Percentiles rank a stretch among this genome's conserved stretches.
phyloP scores from a whole-genome alignment of 2,888 invertebrate species.

The Onchidella celtica region DNA sequence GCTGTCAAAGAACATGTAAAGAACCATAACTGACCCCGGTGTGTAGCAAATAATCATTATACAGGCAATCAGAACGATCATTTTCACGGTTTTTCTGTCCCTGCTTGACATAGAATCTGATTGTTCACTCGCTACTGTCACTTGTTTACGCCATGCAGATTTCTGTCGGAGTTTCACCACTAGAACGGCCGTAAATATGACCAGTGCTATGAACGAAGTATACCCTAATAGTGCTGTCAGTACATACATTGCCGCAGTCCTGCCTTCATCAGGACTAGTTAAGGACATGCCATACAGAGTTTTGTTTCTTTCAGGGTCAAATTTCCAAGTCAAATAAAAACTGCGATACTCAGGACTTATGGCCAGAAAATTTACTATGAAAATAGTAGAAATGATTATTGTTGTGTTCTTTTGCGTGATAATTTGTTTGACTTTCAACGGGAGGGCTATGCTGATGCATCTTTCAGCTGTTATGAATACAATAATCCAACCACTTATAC shows the following conservation, averaged over 20 bases:
- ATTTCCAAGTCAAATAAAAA: not conserved
- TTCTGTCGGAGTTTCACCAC: not conserved
- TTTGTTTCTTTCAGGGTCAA: not conserved
- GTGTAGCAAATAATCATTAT: slow-evolving; percentile 9
- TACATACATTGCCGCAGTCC: not conserved
- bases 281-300: not conserved
- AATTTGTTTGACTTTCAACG: too few species aligned
- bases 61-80: not conserved
- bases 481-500: too few species aligned
- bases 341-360: not conserved
- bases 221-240: not conserved
- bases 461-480: too few species aligned
- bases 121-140: not conserved
- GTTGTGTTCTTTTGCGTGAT: too few species aligned
- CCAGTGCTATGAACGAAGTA: not conserved
- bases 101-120: not conserved
- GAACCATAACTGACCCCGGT: not conserved
- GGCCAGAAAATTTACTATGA: not conserved
- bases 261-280: not conserved
- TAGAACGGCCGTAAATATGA: not conserved
- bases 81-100: not conserved
- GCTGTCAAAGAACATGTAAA: not conserved
- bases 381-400: not conserved
- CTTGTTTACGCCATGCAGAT: not conserved
- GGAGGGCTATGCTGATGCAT: too few species aligned